Evolutionary conservation across 2,888 invertebrate species (phyloP).

Genomic region (Linyphia triangularis): DNA sequence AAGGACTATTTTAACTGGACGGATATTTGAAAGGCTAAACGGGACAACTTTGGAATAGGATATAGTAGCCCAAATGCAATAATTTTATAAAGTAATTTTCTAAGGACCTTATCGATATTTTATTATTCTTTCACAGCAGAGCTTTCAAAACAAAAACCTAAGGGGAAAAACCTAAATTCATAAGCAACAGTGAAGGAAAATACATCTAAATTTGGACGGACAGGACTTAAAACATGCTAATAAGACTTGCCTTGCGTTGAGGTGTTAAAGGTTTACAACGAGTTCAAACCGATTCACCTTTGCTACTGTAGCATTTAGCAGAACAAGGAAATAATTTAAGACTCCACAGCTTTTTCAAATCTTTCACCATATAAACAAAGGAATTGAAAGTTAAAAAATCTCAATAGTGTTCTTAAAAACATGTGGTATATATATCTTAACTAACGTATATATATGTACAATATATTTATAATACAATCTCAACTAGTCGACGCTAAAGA

Average conservation of each 20-base stretch:
- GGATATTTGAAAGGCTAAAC: no score
- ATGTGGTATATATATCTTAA: slow-evolving; percentile 24
- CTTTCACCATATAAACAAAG: slow-evolving; percentile 25
- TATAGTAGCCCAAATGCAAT: no score
- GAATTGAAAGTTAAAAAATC: slow-evolving; percentile 34
- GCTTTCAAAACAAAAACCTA: not conserved
- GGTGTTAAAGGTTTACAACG: not conserved
- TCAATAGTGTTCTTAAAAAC: slow-evolving; percentile 30
- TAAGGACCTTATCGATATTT: no score
- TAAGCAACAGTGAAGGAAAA: not conserved
- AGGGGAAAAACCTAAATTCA: not conserved
- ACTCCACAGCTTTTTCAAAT: not conserved
- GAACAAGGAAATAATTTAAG: not conserved
- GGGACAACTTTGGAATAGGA: no score
- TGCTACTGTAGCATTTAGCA: not conserved
- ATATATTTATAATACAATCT: slow-evolving; percentile 26
- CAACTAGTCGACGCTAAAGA: slow-evolving; percentile 22
- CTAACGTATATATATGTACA: slow-evolving; percentile 35
- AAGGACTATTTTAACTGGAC: no score
- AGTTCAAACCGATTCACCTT: no score
- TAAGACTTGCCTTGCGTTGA: slow-evolving; percentile 8
- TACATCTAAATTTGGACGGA: slow-evolving; percentile 62
- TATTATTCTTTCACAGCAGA: no score
- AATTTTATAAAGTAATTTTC: no score
- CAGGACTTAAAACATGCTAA: slow-evolving; percentile 7